Conservation (phyloP, 2,113 vertebrate species). For the Mugil cephalus region DNA sequence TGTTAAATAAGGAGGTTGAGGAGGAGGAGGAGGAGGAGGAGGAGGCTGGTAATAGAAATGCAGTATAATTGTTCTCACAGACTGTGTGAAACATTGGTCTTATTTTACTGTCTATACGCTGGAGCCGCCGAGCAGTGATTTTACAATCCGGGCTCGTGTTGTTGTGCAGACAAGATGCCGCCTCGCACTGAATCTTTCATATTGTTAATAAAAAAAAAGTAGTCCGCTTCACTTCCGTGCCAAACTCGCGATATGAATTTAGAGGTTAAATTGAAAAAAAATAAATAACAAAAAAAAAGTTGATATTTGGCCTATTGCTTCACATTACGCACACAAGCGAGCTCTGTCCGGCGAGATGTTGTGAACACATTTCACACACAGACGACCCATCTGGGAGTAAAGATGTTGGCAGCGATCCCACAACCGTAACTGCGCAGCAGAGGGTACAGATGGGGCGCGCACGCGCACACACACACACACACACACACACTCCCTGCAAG, state of each 20-base stretch:
- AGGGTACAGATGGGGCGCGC: slow-evolving; percentile 64
- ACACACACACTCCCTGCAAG: slow-evolving; percentile 13
- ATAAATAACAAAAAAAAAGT: neutral
- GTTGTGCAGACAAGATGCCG: slow-evolving; percentile 13
- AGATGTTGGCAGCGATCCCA: slow-evolving; percentile 68
- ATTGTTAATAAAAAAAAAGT: neutral
- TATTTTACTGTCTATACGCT: slow-evolving; percentile 61
- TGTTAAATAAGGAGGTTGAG: slow-evolving; percentile 68
- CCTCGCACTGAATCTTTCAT: neutral
- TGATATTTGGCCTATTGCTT: slow-evolving; percentile 2
- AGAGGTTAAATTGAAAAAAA: slow-evolving; percentile 8
- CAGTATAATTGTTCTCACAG: slow-evolving; percentile 72
- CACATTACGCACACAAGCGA: neutral
- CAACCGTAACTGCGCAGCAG: slow-evolving; percentile 56
- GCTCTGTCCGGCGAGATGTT: slow-evolving; percentile 44
- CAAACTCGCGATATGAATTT: neutral
- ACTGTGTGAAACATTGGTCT: slow-evolving; percentile 74
- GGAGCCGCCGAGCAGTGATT: slow-evolving; percentile 39
- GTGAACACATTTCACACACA: slow-evolving; percentile 58
- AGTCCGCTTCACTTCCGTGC: neutral
- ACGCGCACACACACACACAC: slow-evolving; percentile 17
- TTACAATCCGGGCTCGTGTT: slow-evolving; percentile 46
- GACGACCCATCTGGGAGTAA: slow-evolving; percentile 63
- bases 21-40: slow-evolving; percentile 60
- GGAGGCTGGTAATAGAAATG: slow-evolving; percentile 75